Conservation (phyloP, 2,888 invertebrate genomes). For the Scelioninae gen. 1 region DNA sequence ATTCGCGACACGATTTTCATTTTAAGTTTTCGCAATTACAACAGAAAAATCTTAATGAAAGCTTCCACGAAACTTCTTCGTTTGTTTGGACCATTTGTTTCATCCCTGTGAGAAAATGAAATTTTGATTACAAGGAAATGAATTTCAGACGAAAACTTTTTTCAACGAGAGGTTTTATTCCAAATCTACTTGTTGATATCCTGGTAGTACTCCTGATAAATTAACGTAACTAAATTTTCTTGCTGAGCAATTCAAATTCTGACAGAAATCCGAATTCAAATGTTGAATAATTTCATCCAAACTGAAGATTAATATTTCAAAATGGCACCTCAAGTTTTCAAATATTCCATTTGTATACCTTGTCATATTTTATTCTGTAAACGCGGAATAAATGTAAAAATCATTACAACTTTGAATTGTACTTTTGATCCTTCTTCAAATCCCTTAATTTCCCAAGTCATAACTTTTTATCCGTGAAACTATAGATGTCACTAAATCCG, state of each 20-base stretch:
- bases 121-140: slow-evolving; percentile 13
- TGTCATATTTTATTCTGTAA: no score
- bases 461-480: slow-evolving; percentile 40
- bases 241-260: no score
- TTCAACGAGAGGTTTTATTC: no score
- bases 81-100: slow-evolving; percentile 17
- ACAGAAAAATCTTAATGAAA: slow-evolving; percentile 15
- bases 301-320: no score
- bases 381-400: no score
- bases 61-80: background rate
- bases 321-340: no score
- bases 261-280: no score
- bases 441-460: slow-evolving; percentile 28
- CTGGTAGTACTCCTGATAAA: no score
- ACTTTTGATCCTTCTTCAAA: slow-evolving; percentile 17
- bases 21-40: slow-evolving; percentile 38
- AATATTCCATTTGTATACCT: no score
- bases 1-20: slow-evolving; percentile 50
- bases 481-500: slow-evolving; percentile 32
- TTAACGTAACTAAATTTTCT: no score
- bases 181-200: background rate
- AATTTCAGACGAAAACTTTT: background rate
- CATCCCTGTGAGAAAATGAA: slow-evolving; percentile 9
- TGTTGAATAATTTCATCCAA: no score
- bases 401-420: no score